Evolutionary conservation across 1,140 invertebrate genomes (phyloP).

Genomic region (Oncopeltus fasciatus): DNA sequence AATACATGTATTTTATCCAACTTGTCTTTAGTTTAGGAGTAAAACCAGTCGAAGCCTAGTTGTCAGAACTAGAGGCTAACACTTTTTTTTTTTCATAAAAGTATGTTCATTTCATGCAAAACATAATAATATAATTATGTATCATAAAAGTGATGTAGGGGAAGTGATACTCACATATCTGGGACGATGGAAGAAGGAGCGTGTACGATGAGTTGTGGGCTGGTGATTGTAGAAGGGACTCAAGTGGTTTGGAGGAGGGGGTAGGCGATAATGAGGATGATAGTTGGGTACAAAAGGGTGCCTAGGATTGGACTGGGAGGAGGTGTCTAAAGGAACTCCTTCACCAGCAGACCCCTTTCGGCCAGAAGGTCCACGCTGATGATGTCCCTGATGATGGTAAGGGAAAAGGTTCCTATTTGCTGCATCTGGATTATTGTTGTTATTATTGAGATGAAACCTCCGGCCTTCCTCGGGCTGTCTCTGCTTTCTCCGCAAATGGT

Average conservation of each 20-base stretch:
- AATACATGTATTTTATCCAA: too few relatives aligned
- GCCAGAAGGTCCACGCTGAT: not conserved
- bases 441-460: not conserved
- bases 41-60: too few relatives aligned
- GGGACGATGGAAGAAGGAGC: not conserved
- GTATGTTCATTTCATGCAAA: too few relatives aligned
- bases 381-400: not conserved
- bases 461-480: not conserved
- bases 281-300: not conserved
- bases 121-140: too few relatives aligned
- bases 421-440: not conserved
- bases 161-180: slow-evolving; percentile 10
- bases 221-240: not conserved
- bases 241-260: not conserved
- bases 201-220: not conserved
- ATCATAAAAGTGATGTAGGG: too few relatives aligned
- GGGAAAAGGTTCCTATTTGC: not conserved
- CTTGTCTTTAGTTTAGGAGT: too few relatives aligned
- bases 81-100: too few relatives aligned
- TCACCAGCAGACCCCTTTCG: not conserved
- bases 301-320: not conserved
- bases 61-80: too few relatives aligned
- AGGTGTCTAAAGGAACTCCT: not conserved
- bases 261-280: not conserved
- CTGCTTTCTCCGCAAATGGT: not conserved